Evolutionary conservation across 1,140 invertebrate species (phyloP).

Genomic region (Drosophila oshimai): DNA sequence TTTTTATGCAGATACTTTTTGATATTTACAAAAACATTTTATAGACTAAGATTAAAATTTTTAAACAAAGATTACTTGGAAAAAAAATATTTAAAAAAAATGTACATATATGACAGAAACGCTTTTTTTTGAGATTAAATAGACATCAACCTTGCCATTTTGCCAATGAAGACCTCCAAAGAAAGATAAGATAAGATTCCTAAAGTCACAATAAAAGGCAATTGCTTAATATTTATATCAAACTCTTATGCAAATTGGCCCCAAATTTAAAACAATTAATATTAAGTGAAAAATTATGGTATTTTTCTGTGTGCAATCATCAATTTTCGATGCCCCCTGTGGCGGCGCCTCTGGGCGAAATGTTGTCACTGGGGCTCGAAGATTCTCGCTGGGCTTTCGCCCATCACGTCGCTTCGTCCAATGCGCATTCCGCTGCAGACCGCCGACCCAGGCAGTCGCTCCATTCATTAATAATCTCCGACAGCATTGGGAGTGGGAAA

Average conservation of each 20-base stretch:
- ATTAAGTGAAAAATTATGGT: background rate
- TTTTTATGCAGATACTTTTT: too few relatives aligned
- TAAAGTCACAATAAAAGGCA: background rate
- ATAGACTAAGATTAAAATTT: too few relatives aligned
- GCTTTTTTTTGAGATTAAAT: too few relatives aligned
- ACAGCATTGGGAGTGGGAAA: conserved; percentile 29
- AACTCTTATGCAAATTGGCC: background rate
- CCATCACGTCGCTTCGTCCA: conserved; percentile 32
- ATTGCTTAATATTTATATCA: background rate
- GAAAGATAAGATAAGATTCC: background rate
- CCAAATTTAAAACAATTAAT: background rate
- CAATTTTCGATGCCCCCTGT: background rate
- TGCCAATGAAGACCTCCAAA: background rate
- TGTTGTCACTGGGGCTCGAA: conserved; percentile 33
- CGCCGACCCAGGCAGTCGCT: conserved; percentile 47
- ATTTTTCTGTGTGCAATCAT: background rate
- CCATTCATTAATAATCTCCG: conserved; percentile 46
- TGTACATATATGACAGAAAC: too few relatives aligned
- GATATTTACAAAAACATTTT: too few relatives aligned
- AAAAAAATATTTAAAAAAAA: too few relatives aligned
- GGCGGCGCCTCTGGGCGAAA: conserved; percentile 36
- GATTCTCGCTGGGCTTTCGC: conserved; percentile 52
- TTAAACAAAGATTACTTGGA: too few relatives aligned
- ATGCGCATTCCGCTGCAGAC: conserved; percentile 71
- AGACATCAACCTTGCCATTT: background rate